These are phyloP conservation scores for Patella pellucida DNA, from an alignment of 2,888 invertebrate genomes.

Conservation along the genomic window DNA sequence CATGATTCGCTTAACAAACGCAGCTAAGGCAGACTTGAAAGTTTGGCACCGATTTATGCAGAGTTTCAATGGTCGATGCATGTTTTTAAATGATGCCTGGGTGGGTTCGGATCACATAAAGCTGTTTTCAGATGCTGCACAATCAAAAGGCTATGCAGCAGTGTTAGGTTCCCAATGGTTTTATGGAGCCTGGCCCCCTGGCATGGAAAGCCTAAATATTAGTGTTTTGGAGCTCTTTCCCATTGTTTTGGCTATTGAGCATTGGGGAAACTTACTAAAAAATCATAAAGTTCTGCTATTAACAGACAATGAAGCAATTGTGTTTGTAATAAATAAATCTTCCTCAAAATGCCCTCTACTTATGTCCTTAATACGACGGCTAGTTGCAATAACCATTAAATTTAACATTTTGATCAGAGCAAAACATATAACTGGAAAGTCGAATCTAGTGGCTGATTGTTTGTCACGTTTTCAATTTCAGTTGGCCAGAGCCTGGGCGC, in stretches of 20 bases:
- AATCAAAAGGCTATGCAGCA: conserved; percentile 1
- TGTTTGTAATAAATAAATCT: neutral
- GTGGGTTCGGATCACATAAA: neutral
- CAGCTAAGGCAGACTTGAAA: neutral
- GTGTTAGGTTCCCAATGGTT: conserved; percentile 1
- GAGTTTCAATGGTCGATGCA: no score
- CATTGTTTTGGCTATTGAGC: neutral
- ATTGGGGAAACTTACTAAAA: neutral
- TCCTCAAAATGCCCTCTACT: neutral
- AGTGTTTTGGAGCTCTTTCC: conserved; percentile 8
- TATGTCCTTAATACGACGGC: neutral
- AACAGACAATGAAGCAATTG: conserved; percentile 12
- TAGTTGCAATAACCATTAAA: neutral
- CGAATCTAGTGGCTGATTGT: no score
- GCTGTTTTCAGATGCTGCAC: conserved; percentile 2
- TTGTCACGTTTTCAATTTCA: no score
- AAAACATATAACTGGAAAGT: no score
- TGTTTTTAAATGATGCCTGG: neutral
- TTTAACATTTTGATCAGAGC: no score
- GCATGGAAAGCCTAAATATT: neutral
- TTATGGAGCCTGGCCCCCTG: neutral
- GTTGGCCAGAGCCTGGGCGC: no score
- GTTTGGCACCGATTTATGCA: neutral
- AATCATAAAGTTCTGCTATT: neutral
- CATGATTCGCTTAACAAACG: no score